phyloP scores from a whole-genome alignment of 2,797 vertebrate genomes.

The Hippoglossus hippoglossus region DNA sequence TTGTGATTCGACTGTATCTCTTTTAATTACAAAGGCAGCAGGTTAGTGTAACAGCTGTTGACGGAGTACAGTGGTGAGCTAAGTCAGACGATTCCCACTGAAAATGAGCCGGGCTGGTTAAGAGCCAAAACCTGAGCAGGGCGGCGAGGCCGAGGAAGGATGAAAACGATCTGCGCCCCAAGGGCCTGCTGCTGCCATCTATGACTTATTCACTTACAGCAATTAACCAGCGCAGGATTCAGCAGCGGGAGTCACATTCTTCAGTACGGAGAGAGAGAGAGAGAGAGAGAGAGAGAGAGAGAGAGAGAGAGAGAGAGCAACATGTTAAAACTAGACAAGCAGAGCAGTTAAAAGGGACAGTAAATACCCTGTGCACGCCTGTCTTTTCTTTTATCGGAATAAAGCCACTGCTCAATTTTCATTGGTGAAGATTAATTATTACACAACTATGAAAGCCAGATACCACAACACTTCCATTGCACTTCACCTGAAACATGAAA shows the following conservation, averaged over 20 bases:
- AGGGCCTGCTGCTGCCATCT: constrained; percentile 71
- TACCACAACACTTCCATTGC: not conserved
- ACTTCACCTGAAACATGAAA: constrained; percentile 21
- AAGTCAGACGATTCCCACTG: constrained; percentile 48
- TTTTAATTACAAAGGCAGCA: constrained; percentile 54
- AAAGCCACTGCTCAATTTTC: not conserved
- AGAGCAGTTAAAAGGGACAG: constrained; percentile 48
- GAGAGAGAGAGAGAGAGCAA: constrained; percentile 27
- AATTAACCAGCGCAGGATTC: constrained; percentile 76
- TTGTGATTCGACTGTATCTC: constrained; percentile 41
- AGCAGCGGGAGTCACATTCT: constrained; percentile 75
- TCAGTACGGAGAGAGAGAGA: constrained; percentile 31
- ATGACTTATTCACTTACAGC: constrained; percentile 76
- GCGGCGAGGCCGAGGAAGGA: constrained; percentile 63
- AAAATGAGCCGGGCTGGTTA: constrained; percentile 62
- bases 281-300: constrained; percentile 17
- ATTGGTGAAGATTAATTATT: constrained; percentile 27
- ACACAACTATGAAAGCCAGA: constrained; percentile 2
- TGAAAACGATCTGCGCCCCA: constrained; percentile 75
- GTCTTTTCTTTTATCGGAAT: constrained; percentile 29
- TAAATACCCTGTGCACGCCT: constrained; percentile 20
- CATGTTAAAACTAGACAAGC: constrained; percentile 75
- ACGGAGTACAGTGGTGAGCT: constrained; percentile 50
- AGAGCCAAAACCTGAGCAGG: constrained; percentile 70
- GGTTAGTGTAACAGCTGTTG: constrained; percentile 64